phyloP scores from a whole-genome alignment of 2,797 vertebrate species.

The Coregonus ussuriensis region DNA sequence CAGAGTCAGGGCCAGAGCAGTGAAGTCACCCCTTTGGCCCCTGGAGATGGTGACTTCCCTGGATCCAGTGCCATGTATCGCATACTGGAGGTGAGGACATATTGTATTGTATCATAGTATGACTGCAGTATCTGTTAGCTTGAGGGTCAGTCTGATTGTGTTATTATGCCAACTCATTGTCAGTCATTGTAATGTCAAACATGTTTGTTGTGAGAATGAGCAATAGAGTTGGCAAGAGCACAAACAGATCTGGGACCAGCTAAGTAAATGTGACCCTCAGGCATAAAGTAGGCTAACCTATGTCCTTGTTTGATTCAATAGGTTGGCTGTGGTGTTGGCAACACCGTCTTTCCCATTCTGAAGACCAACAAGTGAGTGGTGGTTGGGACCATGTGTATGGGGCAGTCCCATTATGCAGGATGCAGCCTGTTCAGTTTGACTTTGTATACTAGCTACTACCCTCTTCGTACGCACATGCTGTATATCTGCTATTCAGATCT shows the following conservation, averaged over 20 bases:
- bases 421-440: neutral
- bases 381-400: neutral
- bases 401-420: neutral
- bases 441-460: neutral
- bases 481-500: neutral
- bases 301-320: conserved; percentile 52
- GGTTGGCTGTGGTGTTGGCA: conserved; percentile 98
- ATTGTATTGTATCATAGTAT: neutral
- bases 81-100: conserved; percentile 86
- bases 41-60: conserved; percentile 65
- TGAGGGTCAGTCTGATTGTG: neutral
- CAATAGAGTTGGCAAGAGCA: neutral
- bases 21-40: conserved; percentile 25
- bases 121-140: neutral
- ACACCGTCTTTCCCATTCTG: conserved; percentile 96
- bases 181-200: neutral
- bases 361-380: conserved; percentile 96
- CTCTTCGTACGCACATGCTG: neutral
- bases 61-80: conserved; percentile 84
- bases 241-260: neutral
- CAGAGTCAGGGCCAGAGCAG: conserved; percentile 9
- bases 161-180: neutral
- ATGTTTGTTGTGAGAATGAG: neutral
- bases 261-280: too few species aligned
- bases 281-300: neutral